Evolutionary conservation across 2,888 invertebrate genomes (phyloP).

Genomic region (Drosophila acutilabella): DNA sequence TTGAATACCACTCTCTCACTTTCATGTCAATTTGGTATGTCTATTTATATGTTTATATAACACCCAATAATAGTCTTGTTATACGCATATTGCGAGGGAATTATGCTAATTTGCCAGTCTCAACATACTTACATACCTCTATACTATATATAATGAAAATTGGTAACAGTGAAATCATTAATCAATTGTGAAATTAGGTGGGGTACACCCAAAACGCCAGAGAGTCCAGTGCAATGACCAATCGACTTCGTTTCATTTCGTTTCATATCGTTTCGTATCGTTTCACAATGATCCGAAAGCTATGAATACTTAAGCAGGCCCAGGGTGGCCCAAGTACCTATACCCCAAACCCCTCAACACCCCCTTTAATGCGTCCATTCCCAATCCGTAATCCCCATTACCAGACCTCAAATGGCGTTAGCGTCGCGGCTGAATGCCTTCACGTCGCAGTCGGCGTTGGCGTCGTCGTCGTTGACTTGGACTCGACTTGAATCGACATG

Average conservation of each 20-base stretch:
- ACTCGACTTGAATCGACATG: conserved; percentile 1
- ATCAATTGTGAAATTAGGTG: conserved; percentile 74
- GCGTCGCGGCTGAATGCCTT: conserved; percentile 29
- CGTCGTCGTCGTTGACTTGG: not conserved
- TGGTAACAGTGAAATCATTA: conserved; percentile 70
- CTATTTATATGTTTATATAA: conserved; percentile 65
- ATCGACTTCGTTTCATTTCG: conserved; percentile 45
- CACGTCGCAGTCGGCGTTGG: conserved; percentile 13
- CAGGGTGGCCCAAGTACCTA: conserved; percentile 32
- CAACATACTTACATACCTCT: conserved; percentile 26
- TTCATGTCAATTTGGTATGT: conserved; percentile 58
- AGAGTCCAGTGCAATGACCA: conserved; percentile 67
- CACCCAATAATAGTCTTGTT: conserved; percentile 63
- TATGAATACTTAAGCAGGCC: conserved; percentile 58
- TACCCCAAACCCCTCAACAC: not conserved
- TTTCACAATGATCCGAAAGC: conserved; percentile 48
- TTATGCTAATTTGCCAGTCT: conserved; percentile 68
- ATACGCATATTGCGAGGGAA: conserved; percentile 66
- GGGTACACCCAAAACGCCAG: conserved; percentile 57
- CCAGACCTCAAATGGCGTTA: conserved; percentile 34
- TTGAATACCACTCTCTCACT: conserved; percentile 52
- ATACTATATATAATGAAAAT: conserved; percentile 31
- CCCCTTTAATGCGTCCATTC: not conserved
- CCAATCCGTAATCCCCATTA: conserved; percentile 15
- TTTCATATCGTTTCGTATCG: conserved; percentile 43